Percentiles rank a stretch among this genome's conserved stretches.
These are phyloP conservation scores for Geotrupes spiniger DNA, from an alignment of 2,888 invertebrate species.

Conservation along the genomic window DNA sequence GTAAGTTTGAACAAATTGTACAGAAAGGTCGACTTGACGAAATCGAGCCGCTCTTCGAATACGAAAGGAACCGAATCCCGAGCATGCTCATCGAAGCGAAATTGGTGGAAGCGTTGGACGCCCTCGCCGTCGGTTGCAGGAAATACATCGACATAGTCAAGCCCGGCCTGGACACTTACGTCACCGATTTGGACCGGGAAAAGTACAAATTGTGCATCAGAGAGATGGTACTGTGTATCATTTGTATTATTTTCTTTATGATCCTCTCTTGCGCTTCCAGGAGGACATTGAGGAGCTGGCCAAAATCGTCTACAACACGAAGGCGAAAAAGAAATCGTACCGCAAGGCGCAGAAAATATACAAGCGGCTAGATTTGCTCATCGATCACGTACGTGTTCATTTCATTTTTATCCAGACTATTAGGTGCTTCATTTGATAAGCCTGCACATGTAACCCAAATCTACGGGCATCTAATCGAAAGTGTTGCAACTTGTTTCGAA, in stretches of 20 bases:
- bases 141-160: conserved; percentile 48
- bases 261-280: conserved; percentile 23
- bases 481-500: too few relatives aligned
- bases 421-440: too few relatives aligned
- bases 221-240: conserved; percentile 43
- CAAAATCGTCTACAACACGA: conserved; percentile 29
- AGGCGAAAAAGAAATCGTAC: conserved; percentile 37
- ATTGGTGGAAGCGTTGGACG: conserved; percentile 44
- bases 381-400: conserved; percentile 43
- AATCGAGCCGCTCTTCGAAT: conserved; percentile 44
- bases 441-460: too few relatives aligned
- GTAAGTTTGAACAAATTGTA: too few relatives aligned
- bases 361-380: conserved; percentile 33
- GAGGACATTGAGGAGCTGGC: conserved; percentile 30
- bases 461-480: too few relatives aligned
- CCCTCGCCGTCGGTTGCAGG: conserved; percentile 38
- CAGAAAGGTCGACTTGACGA: conserved; percentile 43
- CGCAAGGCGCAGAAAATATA: conserved; percentile 36
- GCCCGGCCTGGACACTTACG: conserved; percentile 28
- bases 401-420: too few relatives aligned
- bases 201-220: conserved; percentile 34
- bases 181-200: conserved; percentile 40
- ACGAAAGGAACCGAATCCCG: conserved; percentile 31
- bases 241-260: too few relatives aligned
- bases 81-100: conserved; percentile 35